Percentiles rank a stretch among this genome's conserved stretches.
These are phyloP conservation scores for Pseudorasbora parva DNA, from an alignment of 2,113 vertebrate genomes.

Conservation along the genomic window DNA sequence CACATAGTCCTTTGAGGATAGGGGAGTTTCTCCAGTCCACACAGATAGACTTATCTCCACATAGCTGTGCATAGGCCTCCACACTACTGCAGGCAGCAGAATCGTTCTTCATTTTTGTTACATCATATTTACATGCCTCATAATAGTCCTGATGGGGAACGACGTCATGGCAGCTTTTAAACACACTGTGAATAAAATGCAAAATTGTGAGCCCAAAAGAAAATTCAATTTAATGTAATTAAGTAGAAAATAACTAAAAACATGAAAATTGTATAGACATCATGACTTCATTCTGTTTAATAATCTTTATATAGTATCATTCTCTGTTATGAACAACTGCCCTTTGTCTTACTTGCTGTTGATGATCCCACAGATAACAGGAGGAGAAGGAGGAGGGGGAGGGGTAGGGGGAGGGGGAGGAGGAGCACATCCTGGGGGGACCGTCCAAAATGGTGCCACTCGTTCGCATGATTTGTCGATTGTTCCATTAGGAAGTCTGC, in stretches of 20 bases:
- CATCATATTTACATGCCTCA: conserved; percentile 81
- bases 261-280: neutral
- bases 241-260: neutral
- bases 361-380: conserved; percentile 78
- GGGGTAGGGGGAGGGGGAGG: neutral
- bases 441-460: conserved; percentile 79
- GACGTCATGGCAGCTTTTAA: conserved; percentile 74
- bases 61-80: conserved; percentile 80
- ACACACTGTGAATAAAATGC: conserved; percentile 72
- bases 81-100: conserved; percentile 76
- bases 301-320: neutral
- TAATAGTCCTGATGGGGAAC: conserved; percentile 71
- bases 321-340: neutral
- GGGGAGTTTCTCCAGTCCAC: conserved; percentile 83
- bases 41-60: conserved; percentile 76
- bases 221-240: neutral
- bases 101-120: conserved; percentile 60
- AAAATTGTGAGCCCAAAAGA: neutral
- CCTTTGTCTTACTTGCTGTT: conserved; percentile 77
- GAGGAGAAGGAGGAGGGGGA: neutral
- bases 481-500: conserved; percentile 73
- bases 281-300: neutral
- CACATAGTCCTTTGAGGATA: conserved; percentile 65
- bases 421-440: conserved; percentile 63
- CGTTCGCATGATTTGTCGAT: conserved; percentile 72